Conservation (phyloP, 2,797 vertebrate species). For the Pseudochromis fuscus region DNA sequence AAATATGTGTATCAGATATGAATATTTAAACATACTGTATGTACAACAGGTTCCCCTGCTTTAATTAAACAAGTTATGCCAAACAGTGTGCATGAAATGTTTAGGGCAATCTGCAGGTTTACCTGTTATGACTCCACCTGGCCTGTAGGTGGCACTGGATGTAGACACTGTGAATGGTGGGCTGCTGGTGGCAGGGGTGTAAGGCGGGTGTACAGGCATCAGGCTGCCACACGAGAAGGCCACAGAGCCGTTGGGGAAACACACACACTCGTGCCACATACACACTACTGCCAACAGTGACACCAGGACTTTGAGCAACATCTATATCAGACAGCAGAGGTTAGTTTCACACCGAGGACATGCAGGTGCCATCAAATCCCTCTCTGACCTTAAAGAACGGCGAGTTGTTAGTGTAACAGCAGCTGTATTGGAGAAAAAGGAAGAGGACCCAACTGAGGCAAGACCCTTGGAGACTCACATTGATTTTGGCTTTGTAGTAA, state of each 20-base stretch:
- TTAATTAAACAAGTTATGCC: too few species aligned
- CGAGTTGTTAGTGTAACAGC: too few species aligned
- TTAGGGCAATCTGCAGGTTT: background rate
- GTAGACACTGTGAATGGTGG: slow-evolving; percentile 56
- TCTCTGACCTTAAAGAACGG: too few species aligned
- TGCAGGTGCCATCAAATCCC: background rate
- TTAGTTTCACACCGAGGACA: background rate
- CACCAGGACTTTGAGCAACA: background rate
- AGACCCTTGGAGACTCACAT: too few species aligned
- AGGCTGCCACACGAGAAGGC: slow-evolving; percentile 54
- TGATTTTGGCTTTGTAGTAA: too few species aligned
- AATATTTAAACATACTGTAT: too few species aligned
- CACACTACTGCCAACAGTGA: slow-evolving; percentile 11
- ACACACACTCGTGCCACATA: slow-evolving; percentile 17
- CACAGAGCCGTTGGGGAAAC: slow-evolving; percentile 66
- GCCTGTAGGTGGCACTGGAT: slow-evolving; percentile 56
- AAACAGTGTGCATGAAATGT: too few species aligned
- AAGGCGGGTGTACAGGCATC: slow-evolving; percentile 44
- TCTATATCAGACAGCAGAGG: slow-evolving; percentile 36
- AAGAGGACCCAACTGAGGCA: too few species aligned
- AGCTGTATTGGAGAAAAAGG: too few species aligned
- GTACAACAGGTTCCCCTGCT: too few species aligned
- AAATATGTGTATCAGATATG: too few species aligned
- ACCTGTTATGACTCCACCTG: slow-evolving; percentile 68
- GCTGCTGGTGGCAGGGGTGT: slow-evolving; percentile 28